Evolutionary conservation across 2,797 vertebrate genomes (phyloP).

Genomic region (Platalea minor): DNA sequence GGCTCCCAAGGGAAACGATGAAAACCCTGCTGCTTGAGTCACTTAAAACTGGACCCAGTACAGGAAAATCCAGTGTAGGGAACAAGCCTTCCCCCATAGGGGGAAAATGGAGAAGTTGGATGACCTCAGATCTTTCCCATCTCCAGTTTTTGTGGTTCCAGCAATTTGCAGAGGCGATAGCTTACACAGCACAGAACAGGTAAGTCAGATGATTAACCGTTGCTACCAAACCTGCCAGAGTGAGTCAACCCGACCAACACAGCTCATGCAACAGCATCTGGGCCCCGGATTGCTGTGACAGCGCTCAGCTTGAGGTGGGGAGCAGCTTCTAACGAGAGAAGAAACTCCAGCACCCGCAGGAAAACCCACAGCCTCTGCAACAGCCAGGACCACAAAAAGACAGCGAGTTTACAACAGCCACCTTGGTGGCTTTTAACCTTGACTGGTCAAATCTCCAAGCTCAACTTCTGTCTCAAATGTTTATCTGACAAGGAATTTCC

Average conservation of each 20-base stretch:
- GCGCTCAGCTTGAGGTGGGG: not conserved
- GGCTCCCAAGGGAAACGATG: not conserved
- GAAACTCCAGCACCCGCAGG: not conserved
- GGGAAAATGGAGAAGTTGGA: not conserved
- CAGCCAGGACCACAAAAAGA: not conserved
- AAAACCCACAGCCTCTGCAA: not conserved
- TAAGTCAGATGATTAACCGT: not conserved
- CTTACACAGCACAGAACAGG: not conserved
- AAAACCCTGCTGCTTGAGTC: not conserved
- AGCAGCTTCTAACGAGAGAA: not conserved
- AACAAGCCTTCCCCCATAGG: not conserved
- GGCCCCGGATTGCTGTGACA: not conserved
- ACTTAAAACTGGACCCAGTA: slow-evolving; percentile 5
- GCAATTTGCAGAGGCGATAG: not conserved
- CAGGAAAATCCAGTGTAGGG: slow-evolving; percentile 44
- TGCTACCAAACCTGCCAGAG: not conserved
- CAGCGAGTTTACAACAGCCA: rapidly evolving
- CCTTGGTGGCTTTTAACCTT: not conserved
- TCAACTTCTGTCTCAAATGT: too few relatives aligned
- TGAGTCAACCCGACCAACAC: not conserved
- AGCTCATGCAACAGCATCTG: not conserved
- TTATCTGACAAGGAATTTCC: not conserved
- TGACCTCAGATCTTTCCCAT: slow-evolving; percentile 3
- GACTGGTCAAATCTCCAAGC: not conserved
- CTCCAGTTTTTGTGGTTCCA: not conserved